phyloP scores from a whole-genome alignment of 2,797 vertebrate species.

The Sebastes hubbsi region DNA sequence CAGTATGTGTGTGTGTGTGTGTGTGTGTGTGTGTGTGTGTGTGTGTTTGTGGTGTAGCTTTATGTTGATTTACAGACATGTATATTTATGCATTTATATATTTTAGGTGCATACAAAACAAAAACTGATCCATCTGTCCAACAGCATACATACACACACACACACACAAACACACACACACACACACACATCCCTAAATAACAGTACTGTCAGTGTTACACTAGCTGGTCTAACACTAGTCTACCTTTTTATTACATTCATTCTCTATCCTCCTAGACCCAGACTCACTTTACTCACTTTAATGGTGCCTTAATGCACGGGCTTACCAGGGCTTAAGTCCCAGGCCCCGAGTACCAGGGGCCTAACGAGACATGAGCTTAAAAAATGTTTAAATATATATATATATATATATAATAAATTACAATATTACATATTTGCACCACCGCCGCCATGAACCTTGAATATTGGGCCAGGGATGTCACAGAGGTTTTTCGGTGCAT shows the following conservation, averaged over 20 bases:
- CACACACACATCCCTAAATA: neutral
- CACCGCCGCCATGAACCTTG: neutral
- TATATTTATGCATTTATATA: too few relatives aligned
- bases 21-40: neutral
- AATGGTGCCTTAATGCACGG: neutral
- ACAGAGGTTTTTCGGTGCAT: neutral
- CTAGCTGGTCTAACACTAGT: neutral
- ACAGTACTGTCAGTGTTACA: neutral
- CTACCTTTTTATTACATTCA: neutral
- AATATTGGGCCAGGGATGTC: neutral
- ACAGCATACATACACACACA: too few relatives aligned
- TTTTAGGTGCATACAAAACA: too few relatives aligned
- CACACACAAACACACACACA: too few relatives aligned
- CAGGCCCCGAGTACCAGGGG: too few relatives aligned
- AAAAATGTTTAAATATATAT: too few relatives aligned
- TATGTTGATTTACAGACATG: neutral
- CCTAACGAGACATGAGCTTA: too few relatives aligned
- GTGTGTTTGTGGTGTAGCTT: too few relatives aligned
- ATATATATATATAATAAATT: too few relatives aligned
- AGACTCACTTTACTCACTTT: neutral
- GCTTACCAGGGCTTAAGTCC: too few relatives aligned
- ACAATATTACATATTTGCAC: neutral
- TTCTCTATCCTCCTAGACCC: neutral
- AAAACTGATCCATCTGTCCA: too few relatives aligned
- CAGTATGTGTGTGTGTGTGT: neutral